Base-by-base conservation (phyloP, 2,888 invertebrate genomes). In the Aspidiotus rigidus region DNA sequence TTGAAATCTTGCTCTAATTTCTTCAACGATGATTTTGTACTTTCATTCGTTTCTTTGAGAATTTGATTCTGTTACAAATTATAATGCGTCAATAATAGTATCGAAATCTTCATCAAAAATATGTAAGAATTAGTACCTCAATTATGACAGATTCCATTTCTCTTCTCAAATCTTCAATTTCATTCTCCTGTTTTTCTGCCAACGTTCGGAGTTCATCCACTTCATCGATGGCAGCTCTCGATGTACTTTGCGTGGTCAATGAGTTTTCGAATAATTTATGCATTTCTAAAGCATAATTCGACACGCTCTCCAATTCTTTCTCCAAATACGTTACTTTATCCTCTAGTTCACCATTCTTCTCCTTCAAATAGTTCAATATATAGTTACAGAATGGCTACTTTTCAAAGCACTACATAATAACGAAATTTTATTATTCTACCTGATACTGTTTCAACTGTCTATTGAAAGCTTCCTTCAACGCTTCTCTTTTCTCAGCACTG, bases 241-340 rank as follows among this genome's bases (percentile, higher is more conserved):
- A 55, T 39, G 40, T 15, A 42, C 56, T 42, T 41, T 64, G 64
- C 15, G 56, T 55, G 17, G 54, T 28, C 42, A 64, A 77, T 73
- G 86, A 81, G 74, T 86, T 86, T 0, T 85, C 80, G 42, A 87
- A 78, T 81, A 87, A 86, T 75, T 82, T 80, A 75, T 87, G 86
- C 62, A 87, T 77, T 77, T 91, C 91, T 73, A 91, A 79, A 57
- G 86, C 87, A 8, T 90, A 88, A 74, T 90, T 88, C 0, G 90
- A 88, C 0, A 90, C 88, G 75, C 85, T 86, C 77, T 91, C 90
- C 56, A 91, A 82, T 75, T 91, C 84, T 81, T 86, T 84, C 80
- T 90, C 83, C 75, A 86, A 75, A 76, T 83, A 82, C 64, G 82
- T 79, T 17, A 89, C 80, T 77, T 90, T 86, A 66, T 87, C 88